Evolutionary conservation across 2,113 vertebrate species (phyloP).

Genomic region (Sterrhoptilus dennistouni): DNA sequence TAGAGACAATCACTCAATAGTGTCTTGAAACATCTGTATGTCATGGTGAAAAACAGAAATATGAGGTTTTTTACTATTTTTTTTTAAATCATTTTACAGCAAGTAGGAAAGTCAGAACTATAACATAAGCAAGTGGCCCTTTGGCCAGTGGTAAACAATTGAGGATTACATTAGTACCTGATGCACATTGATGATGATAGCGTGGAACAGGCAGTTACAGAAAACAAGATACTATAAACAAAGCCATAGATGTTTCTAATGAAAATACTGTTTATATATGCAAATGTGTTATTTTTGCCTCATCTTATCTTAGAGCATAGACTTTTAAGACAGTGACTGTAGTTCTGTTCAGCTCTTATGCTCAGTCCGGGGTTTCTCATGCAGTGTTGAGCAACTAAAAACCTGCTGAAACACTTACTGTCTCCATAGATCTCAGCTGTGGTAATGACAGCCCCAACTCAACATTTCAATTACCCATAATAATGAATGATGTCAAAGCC

Average conservation of each 20-base stretch:
- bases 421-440: background rate
- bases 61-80: background rate
- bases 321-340: background rate
- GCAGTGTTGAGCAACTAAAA: background rate
- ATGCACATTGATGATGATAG: rapidly evolving
- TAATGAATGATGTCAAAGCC: background rate
- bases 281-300: background rate
- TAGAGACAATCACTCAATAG: background rate
- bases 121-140: background rate
- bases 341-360: background rate
- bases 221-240: background rate
- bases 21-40: background rate
- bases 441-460: background rate
- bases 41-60: background rate
- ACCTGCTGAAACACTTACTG: background rate
- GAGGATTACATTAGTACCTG: background rate
- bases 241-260: background rate
- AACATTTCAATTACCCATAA: background rate
- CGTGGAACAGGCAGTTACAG: background rate
- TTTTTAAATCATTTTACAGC: background rate
- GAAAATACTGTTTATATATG: background rate
- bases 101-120: background rate
- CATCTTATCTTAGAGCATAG: background rate
- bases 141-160: background rate
- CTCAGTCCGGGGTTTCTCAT: background rate